Percentiles rank a stretch among this genome's conserved stretches.
phyloP scores from a whole-genome alignment of 2,797 vertebrate species.

The Hippoglossus hippoglossus region DNA sequence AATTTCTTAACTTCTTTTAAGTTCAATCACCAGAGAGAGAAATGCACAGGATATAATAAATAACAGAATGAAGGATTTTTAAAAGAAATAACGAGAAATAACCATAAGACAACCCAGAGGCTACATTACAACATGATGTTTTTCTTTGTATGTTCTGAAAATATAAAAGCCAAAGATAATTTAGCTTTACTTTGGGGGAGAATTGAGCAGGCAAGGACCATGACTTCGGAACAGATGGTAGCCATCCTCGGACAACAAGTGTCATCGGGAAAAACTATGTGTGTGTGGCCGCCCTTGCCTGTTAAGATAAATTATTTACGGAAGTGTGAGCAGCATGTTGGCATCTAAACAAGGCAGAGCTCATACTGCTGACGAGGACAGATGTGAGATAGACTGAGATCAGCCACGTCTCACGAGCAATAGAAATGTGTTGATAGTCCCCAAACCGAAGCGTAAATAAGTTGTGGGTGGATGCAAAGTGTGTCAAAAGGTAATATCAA shows the following conservation, averaged over 20 bases:
- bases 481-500: not conserved
- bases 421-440: slow-evolving; percentile 30
- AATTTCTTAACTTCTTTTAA: not conserved
- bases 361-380: slow-evolving; percentile 32
- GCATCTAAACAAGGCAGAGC: slow-evolving; percentile 46
- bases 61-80: not conserved
- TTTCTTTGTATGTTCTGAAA: not conserved
- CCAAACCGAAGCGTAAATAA: slow-evolving; percentile 33
- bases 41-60: not conserved
- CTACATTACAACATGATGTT: too few species aligned
- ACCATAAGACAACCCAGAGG: not conserved
- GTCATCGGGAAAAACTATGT: slow-evolving; percentile 14
- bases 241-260: slow-evolving; percentile 7
- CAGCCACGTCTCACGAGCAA: not conserved
- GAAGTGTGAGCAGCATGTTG: slow-evolving; percentile 50
- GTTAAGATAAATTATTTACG: slow-evolving; percentile 74
- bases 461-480: too few species aligned
- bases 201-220: not conserved
- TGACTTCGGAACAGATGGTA: not conserved
- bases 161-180: not conserved
- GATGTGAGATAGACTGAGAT: slow-evolving; percentile 48
- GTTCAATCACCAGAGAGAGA: not conserved
- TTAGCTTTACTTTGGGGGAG: not conserved
- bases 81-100: not conserved
- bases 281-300: slow-evolving; percentile 57